Evolutionary conservation across 1,140 invertebrate species (phyloP).

Genomic region (Drosophila jambulina): DNA sequence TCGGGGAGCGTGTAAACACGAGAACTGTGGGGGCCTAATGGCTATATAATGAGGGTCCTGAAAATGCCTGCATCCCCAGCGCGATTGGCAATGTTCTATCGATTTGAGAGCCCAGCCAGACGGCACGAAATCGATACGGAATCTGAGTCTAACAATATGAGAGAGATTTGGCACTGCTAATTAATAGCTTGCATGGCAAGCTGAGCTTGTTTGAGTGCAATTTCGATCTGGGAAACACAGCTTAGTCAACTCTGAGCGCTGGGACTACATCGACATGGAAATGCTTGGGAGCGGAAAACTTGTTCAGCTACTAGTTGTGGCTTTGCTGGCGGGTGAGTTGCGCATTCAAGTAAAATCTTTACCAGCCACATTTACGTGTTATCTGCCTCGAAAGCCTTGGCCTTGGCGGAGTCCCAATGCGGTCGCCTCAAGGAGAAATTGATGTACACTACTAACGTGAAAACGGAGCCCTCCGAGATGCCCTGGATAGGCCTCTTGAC

Average conservation of each 20-base stretch:
- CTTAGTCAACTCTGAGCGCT: conserved; percentile 42
- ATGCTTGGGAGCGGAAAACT: conserved; percentile 43
- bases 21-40: conserved; percentile 40
- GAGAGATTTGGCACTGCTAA: conserved; percentile 7
- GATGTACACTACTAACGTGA: conserved; percentile 14
- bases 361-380: not conserved
- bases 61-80: conserved; percentile 16
- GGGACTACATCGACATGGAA: conserved; percentile 22
- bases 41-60: conserved; percentile 52
- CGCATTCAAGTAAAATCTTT: not conserved
- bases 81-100: conserved; percentile 15
- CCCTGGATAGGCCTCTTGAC: conserved; percentile 59
- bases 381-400: not conserved
- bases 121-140: not conserved
- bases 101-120: conserved; percentile 4
- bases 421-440: conserved; percentile 52
- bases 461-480: conserved; percentile 55
- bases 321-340: conserved; percentile 35
- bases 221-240: too few relatives aligned
- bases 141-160: not conserved
- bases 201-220: not conserved
- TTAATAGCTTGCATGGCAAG: not conserved
- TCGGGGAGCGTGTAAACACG: not conserved
- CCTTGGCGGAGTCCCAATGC: conserved; percentile 17
- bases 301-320: conserved; percentile 29